phyloP scores from a whole-genome alignment of 2,888 invertebrate genomes.

The Tiliacea citrago region DNA sequence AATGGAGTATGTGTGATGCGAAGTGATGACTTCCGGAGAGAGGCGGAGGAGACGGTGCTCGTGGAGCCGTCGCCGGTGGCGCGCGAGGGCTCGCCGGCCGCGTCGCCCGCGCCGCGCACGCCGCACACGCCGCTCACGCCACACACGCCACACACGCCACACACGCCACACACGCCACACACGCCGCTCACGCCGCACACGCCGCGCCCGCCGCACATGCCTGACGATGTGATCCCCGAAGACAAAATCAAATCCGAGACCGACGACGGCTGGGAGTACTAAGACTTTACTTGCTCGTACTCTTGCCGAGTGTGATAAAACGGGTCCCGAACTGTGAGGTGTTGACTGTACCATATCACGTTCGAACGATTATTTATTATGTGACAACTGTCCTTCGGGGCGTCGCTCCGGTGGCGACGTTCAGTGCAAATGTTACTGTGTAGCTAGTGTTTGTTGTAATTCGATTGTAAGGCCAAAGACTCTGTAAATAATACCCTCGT shows the following conservation, averaged over 20 bases:
- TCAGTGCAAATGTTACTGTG: conserved; percentile 79
- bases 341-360: conserved; percentile 66
- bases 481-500: conserved; percentile 84
- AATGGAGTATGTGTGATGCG: conserved; percentile 98
- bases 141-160: conserved; percentile 63
- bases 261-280: conserved; percentile 92
- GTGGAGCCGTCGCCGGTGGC: conserved; percentile 94
- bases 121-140: conserved; percentile 71
- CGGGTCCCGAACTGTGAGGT: conserved; percentile 73
- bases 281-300: conserved; percentile 61
- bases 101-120: conserved; percentile 70
- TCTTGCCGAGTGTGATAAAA: conserved; percentile 67
- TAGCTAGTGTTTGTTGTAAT: conserved; percentile 79
- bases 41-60: conserved; percentile 93
- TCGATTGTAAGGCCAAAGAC: conserved; percentile 89
- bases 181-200: conserved; percentile 70
- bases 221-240: conserved; percentile 82
- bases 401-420: conserved; percentile 67
- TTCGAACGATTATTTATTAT: conserved; percentile 74
- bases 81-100: conserved; percentile 82
- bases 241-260: conserved; percentile 91
- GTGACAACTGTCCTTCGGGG: conserved; percentile 52
- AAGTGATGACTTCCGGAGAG: conserved; percentile 93
- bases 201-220: conserved; percentile 68
- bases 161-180: conserved; percentile 70